Evolutionary conservation across 1,140 invertebrate species (phyloP).

Genomic region (Adoxophyes honmai): DNA sequence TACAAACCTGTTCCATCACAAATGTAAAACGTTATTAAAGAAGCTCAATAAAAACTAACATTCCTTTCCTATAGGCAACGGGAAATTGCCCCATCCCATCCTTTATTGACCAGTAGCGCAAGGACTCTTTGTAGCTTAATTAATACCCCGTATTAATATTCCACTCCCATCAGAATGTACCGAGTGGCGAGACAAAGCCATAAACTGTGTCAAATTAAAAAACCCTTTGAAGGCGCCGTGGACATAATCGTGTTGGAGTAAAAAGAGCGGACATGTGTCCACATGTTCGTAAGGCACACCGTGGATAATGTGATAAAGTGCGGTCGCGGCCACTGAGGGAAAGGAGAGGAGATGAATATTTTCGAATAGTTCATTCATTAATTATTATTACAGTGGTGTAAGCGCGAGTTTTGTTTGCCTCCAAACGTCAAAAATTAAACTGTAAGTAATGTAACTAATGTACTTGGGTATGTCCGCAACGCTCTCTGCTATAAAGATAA

Average conservation of each 20-base stretch:
- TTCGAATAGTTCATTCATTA: too few relatives aligned
- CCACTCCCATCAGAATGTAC: conserved; percentile 44
- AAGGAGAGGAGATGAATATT: conserved; percentile 1
- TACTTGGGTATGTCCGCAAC: too few relatives aligned
- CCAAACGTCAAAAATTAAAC: too few relatives aligned
- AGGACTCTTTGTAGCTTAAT: conserved; percentile 38
- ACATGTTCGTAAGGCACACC: conserved; percentile 61
- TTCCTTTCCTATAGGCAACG: neutral
- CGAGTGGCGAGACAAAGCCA: conserved; percentile 42
- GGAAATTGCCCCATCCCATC: neutral
- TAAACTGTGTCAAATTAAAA: conserved; percentile 75
- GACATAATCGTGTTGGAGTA: conserved; percentile 57
- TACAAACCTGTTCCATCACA: neutral
- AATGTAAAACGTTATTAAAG: neutral
- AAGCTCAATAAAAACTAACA: neutral
- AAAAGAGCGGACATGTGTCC: conserved; percentile 63
- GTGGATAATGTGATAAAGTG: conserved; percentile 69
- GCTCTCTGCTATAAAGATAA: too few relatives aligned
- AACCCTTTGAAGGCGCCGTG: conserved; percentile 66
- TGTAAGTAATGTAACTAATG: too few relatives aligned
- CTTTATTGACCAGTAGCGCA: conserved; percentile 6
- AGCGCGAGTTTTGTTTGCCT: too few relatives aligned
- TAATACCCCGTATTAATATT: conserved; percentile 35
- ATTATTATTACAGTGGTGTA: too few relatives aligned
- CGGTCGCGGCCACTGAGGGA: conserved; percentile 21